These are phyloP conservation scores for Eulemur rubriventer DNA, from an alignment of 2,797 vertebrate genomes.

Conservation along the genomic window DNA sequence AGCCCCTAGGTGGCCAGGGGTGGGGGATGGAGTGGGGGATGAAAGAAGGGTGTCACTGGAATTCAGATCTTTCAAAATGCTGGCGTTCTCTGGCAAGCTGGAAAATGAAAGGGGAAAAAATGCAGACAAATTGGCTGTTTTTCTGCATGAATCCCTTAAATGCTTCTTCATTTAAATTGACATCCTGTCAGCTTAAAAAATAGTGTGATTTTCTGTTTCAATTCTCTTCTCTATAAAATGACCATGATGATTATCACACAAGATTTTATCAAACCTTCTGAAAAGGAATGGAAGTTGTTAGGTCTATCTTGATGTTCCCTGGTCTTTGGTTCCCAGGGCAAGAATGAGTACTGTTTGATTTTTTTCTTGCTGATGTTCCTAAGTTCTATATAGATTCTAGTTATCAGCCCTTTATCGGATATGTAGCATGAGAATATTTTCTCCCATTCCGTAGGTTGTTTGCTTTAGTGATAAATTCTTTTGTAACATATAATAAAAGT, in stretches of 20 bases:
- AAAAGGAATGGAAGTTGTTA: background rate
- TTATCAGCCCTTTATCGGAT: no score
- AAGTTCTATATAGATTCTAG: no score
- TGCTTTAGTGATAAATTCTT: no score
- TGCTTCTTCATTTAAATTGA: constrained; percentile 31
- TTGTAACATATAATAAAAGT: no score
- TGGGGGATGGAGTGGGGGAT: no score
- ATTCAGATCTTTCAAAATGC: background rate
- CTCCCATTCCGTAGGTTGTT: no score
- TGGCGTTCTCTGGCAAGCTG: background rate
- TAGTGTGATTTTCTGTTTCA: background rate
- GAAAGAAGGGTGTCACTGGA: background rate
- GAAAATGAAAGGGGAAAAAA: background rate
- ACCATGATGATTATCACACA: background rate
- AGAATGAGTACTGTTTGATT: no score
- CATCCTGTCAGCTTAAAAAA: background rate
- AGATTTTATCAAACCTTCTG: constrained; percentile 17
- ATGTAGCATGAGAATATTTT: no score
- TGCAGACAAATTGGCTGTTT: background rate
- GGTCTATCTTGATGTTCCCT: no score
- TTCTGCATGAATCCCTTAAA: background rate
- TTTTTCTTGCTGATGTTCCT: no score
- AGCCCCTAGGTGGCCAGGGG: background rate
- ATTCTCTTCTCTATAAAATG: background rate
- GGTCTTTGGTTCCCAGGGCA: no score